Evolutionary conservation across 2,797 vertebrate species (phyloP).

Genomic region (Syncerus caffer): DNA sequence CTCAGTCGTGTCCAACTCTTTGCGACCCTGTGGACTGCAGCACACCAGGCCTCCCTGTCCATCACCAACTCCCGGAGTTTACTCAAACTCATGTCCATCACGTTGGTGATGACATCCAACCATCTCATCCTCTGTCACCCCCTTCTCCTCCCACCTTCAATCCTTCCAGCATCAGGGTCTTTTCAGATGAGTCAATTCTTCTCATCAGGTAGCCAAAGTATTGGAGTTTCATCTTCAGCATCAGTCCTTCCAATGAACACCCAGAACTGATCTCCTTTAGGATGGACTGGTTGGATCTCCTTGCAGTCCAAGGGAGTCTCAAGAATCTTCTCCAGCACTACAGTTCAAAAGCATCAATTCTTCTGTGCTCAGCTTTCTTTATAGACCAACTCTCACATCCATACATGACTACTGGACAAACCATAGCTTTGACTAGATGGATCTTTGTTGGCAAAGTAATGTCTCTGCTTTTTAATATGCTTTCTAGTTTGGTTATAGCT

Average conservation of each 20-base stretch:
- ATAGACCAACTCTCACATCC: background rate
- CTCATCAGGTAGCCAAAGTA: background rate
- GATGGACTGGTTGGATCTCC: background rate
- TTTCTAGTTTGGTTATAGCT: background rate
- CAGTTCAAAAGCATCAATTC: background rate
- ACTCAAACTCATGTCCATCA: background rate
- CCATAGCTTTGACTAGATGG: background rate
- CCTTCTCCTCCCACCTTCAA: background rate
- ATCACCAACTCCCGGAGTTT: background rate
- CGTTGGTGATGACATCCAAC: background rate
- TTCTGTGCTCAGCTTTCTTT: fast-evolving
- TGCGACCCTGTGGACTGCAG: background rate
- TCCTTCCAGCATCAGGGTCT: background rate
- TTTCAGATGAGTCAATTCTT: background rate
- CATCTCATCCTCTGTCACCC: background rate
- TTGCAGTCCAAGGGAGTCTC: background rate
- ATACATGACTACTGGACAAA: background rate
- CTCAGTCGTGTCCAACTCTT: background rate
- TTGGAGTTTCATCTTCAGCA: background rate
- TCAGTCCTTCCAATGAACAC: background rate
- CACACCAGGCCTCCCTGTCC: background rate
- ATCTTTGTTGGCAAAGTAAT: background rate
- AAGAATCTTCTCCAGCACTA: background rate
- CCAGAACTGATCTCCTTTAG: background rate
- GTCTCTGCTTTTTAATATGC: background rate